Evolutionary conservation across 2,113 vertebrate genomes (phyloP).

Genomic region (Capreolus pygargus): DNA sequence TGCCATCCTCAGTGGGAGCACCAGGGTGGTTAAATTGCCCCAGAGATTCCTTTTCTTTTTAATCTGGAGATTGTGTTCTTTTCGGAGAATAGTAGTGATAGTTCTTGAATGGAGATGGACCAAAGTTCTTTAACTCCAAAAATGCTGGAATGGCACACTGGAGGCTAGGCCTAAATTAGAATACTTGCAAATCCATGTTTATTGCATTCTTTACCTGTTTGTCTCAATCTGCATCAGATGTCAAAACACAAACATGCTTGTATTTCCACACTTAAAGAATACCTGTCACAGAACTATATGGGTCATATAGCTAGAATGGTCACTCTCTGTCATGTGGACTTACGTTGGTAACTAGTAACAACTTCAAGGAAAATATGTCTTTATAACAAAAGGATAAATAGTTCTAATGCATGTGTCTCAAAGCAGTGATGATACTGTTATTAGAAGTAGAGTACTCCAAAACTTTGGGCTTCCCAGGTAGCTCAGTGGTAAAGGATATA

Average conservation of each 20-base stretch:
- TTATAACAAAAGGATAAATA: neutral
- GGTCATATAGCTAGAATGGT: neutral
- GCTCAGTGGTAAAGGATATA: neutral
- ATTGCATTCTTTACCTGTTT: neutral
- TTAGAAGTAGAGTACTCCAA: neutral
- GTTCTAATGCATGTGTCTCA: neutral
- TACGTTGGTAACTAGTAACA: neutral
- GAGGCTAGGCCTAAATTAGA: neutral
- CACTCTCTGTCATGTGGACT: neutral
- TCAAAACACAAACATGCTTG: neutral
- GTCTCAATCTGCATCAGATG: neutral
- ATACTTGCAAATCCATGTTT: neutral
- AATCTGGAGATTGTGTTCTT: neutral
- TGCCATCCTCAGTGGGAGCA: neutral
- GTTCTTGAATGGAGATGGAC: neutral
- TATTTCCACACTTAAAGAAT: neutral
- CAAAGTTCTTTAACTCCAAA: neutral
- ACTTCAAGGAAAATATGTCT: neutral
- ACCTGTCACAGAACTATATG: neutral
- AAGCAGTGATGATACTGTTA: neutral
- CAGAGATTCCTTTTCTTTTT: neutral
- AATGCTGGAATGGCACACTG: neutral
- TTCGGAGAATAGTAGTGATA: neutral
- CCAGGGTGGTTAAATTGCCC: neutral
- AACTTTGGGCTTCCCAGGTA: neutral